Evolutionary conservation across 92 coral and sea anemone species (phyloP), one percentile per base, ranked within the genome.

Genomic region (Nematostella vectensis): DNA sequence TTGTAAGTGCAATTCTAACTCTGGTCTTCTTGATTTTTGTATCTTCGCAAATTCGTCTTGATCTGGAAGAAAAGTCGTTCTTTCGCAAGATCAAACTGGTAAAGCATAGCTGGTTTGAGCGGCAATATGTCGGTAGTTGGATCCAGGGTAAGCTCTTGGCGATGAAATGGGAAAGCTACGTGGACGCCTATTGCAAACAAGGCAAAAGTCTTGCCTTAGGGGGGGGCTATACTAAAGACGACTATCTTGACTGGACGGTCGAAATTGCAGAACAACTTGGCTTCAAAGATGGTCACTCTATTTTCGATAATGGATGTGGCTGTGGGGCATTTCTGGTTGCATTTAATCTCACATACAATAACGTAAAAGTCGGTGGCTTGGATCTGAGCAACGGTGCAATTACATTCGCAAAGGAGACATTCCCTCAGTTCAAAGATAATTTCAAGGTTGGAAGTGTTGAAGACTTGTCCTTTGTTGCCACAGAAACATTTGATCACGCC

Each of bases 301-400:
- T 74, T 15, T 74, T 74, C 25, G 81, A 74, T 63, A 74, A 74
- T 67, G 81, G 81, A 17, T 74, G 81, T 74, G 81, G 81, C 13
- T 74, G 81, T 43, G 81, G 81, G 3, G 81, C 81, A 6, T 74
- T 74, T 53, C 58, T 74, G 26, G 58, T 67, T 3, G 81, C 69
- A 17, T 74, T 74, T 44, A 74, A 67, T 54, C 57, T 23, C 19
- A 68, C 76, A 19, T 75, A 67, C 65, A 54, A 58, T 24, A 75
- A 68, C 54, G 76, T 61, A 11, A 27, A 43, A 36, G 70, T 75
- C 31, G 82, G 82, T 18, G 82, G 82, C 2, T 52, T 75, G 27
- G 82, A 75, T 54, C 58, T 75, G 0, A 75, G 82, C 19, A 25
- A 59, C 9, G 82, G 76, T 6, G 82, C 82, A 16, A 75, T 75